phyloP scores from a whole-genome alignment of 2,888 invertebrate genomes.

The Tiphia femorata region DNA sequence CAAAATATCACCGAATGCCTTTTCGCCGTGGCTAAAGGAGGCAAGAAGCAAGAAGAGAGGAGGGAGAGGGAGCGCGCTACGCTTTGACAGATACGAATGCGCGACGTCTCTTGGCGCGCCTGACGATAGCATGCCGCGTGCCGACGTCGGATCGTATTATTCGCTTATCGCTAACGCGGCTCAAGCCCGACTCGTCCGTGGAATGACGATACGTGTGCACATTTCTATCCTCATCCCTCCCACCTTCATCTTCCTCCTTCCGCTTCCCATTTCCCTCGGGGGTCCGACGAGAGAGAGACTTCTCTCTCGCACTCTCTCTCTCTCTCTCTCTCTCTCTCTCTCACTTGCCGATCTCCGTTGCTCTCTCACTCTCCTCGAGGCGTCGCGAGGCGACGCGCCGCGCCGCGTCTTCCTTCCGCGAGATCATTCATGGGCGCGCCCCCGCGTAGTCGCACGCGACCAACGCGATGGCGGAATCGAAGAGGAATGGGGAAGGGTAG shows the following conservation, averaged over 20 bases:
- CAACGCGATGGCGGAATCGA: conserved; percentile 22
- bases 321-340: not conserved
- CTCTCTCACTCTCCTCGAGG: not conserved
- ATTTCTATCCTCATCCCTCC: no score
- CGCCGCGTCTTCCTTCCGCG: not conserved
- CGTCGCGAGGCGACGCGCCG: not conserved
- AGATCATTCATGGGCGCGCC: conserved; percentile 18
- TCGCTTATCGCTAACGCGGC: conserved; percentile 49
- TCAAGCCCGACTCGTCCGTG: not conserved
- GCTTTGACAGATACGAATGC: conserved; percentile 38
- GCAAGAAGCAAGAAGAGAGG: no score
- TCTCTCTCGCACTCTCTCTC: not conserved
- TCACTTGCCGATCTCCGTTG: not conserved
- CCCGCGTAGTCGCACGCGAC: conserved; percentile 27
- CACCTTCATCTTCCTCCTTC: no score
- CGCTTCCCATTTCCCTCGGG: no score
- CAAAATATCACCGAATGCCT: conserved; percentile 33
- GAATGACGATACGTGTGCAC: no score
- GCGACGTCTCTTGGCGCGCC: conserved; percentile 5
- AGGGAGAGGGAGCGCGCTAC: conserved; percentile 4
- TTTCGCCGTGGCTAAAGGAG: conserved; percentile 6
- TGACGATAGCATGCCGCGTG: conserved; percentile 28
- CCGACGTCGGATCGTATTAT: conserved; percentile 46
- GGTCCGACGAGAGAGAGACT: no score
- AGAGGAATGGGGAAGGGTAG: conserved; percentile 14